phyloP scores from a whole-genome alignment of 2,888 invertebrate genomes.

The Liopterus haemorrhoidalis region DNA sequence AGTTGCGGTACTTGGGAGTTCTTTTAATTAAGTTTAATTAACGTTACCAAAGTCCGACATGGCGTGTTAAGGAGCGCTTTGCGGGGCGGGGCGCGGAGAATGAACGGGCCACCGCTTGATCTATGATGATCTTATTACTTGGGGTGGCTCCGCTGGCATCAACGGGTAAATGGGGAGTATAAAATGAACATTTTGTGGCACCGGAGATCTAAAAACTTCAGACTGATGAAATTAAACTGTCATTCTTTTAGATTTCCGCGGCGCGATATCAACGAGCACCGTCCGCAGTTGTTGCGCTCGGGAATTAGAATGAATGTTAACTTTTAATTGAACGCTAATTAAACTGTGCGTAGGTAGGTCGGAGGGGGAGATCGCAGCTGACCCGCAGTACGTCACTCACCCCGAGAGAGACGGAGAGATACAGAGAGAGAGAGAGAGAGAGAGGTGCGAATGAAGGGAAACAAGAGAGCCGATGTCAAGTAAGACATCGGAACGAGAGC shows the following conservation, averaged over 20 bases:
- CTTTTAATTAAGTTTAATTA: constrained; percentile 52
- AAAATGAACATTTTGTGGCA: constrained; percentile 39
- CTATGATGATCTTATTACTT: constrained; percentile 42
- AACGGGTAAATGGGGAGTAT: constrained; percentile 39
- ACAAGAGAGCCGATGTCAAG: too few species aligned
- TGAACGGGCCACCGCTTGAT: constrained; percentile 32
- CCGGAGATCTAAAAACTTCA: constrained; percentile 40
- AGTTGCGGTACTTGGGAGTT: constrained; percentile 40
- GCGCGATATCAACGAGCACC: constrained; percentile 2
- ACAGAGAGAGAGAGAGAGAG: too few species aligned
- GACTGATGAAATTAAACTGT: constrained; percentile 41
- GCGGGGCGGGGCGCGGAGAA: constrained; percentile 24
- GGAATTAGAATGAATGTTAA: neutral
- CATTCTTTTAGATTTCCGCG: constrained; percentile 34
- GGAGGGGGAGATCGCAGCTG: too few species aligned
- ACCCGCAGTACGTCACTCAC: too few species aligned
- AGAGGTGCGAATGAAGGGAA: too few species aligned
- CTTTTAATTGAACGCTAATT: constrained; percentile 1
- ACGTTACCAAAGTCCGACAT: constrained; percentile 48
- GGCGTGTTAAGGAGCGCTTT: constrained; percentile 38
- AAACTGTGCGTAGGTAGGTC: too few species aligned
- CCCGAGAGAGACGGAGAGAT: too few species aligned
- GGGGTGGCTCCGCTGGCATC: constrained; percentile 32
- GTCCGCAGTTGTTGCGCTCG: neutral
- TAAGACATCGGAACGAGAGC: too few species aligned